Evolutionary conservation across 2,113 vertebrate genomes (phyloP).

Genomic region (Bambusicola thoracicus): DNA sequence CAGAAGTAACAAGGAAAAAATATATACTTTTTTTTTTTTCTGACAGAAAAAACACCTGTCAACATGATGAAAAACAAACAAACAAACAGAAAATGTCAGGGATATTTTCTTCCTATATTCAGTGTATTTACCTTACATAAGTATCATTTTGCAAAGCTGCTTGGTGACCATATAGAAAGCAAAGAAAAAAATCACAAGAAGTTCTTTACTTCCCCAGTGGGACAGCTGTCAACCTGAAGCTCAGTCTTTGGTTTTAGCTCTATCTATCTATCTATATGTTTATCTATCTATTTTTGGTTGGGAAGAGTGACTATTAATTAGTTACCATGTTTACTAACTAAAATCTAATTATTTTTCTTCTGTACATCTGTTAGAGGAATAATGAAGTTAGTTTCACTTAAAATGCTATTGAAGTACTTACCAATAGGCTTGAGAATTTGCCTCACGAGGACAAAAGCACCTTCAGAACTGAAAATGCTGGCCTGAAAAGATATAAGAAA

Average conservation of each 20-base stretch:
- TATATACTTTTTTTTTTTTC: not conserved
- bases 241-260: not conserved
- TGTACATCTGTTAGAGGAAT: not conserved
- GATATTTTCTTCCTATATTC: not conserved
- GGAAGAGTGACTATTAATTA: not conserved
- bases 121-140: not conserved
- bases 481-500: not conserved
- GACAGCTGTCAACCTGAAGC: not conserved
- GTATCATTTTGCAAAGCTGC: not conserved
- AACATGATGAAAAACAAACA: not conserved
- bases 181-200: not conserved
- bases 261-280: not conserved
- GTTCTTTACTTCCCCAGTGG: not conserved
- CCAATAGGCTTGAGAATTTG: not conserved
- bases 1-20: not conserved
- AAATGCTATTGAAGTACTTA: not conserved
- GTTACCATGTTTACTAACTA: not conserved
- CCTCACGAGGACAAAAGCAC: not conserved
- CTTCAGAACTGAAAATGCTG: not conserved
- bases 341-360: not conserved
- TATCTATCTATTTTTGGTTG: not conserved
- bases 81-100: not conserved
- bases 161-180: not conserved
- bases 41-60: not conserved
- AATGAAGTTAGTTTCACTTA: not conserved